Base-by-base conservation (phyloP, 2,113 vertebrate genomes). In the Cyrtonyx montezumae region DNA sequence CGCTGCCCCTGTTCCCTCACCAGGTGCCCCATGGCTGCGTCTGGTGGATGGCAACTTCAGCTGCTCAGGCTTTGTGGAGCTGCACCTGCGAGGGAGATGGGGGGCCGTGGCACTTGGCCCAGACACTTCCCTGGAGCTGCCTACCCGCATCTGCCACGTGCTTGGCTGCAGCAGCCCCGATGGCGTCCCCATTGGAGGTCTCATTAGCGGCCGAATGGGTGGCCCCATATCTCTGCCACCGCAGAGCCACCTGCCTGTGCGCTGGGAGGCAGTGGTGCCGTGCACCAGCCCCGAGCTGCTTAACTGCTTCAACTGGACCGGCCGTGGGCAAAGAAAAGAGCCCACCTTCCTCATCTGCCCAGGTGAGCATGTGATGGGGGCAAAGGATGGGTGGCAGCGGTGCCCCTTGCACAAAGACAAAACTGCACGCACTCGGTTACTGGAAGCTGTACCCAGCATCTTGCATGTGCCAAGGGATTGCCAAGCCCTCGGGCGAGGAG, bases 271-370 rank as follows among this genome's bases (percentile, higher is more conserved):
- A 9, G 2, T 15, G 79, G 17, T 62, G 65, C 8, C 65, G 61
- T 96, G 37, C 0, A 5, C 1, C 70, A 68, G 10, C 74, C 49
- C 0, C 0, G 2, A 3, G 15, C 25, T 79, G 7, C 4, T 87
- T 7, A 48, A 83, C 1, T 97, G 97, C 82, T 96, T 97, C 92
- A 42, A 51, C 4, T 73, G 71, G 61, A 93, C 26, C 15, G 13
- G 58, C 1, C 5, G n/a, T 30, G 9, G 3, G 43, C 36, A 13
- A 0, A 9, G 17, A 1, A 21, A 11, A 51, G 10, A 0, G 0
- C 79, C 80, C 0, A 93, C 96, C 7, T 92, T 93, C n/a, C 12
- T 98, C 61, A 8, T 91, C 94, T 98, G 98, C 74, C 96, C 97
- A 1, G 96, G 98, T 98, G 88, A 95, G 97, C 6, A 3, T 20